These are phyloP conservation scores for Melanerpes aurifrons DNA, from an alignment of 2,113 vertebrate genomes.

Conservation along the genomic window DNA sequence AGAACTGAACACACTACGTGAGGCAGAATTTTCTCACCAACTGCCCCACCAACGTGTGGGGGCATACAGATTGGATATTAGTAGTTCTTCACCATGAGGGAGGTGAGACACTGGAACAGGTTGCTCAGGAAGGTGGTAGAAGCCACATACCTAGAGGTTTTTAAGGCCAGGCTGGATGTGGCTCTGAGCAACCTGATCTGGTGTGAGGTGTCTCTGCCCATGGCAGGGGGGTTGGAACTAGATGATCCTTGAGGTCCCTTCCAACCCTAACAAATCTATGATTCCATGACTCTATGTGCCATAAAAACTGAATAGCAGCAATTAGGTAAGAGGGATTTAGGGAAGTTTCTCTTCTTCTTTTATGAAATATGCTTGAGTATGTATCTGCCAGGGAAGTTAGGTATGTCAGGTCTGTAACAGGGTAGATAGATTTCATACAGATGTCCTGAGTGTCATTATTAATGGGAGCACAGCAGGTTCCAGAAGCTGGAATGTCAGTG, in stretches of 20 bases:
- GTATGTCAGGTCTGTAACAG: background rate
- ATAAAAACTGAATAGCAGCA: background rate
- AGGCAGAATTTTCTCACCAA: background rate
- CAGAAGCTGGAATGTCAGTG: background rate
- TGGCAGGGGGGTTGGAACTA: no score
- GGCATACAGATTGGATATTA: no score
- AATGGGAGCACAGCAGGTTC: background rate
- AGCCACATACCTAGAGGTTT: no score
- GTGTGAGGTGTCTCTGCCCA: no score
- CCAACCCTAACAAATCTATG: no score
- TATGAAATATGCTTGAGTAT: accelerated
- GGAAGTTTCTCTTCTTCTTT: background rate
- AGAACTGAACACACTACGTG: background rate
- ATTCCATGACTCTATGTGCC: background rate
- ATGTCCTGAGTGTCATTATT: background rate
- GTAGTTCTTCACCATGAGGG: no score
- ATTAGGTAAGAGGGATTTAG: background rate
- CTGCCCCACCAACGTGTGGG: background rate
- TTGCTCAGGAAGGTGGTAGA: no score
- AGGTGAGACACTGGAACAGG: no score
- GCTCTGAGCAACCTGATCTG: no score
- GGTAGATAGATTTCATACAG: background rate
- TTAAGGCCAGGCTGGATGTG: no score
- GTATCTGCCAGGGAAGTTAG: accelerated
- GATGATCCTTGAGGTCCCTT: no score